These are phyloP conservation scores for Scaptomyza pallida DNA, from an alignment of 1,140 invertebrate species.

Conservation along the genomic window DNA sequence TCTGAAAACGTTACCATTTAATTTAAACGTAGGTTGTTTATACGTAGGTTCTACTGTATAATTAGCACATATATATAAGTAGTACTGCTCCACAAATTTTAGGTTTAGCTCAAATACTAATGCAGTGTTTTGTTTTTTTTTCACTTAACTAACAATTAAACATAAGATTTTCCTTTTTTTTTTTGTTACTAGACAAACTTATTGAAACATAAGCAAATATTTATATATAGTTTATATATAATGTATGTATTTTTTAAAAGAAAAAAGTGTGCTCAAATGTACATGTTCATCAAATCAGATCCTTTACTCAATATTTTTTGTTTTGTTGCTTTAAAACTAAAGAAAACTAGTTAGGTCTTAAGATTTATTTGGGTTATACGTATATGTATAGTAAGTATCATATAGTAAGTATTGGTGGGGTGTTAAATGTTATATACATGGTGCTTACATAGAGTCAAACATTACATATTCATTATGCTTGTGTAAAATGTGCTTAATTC, in stretches of 20 bases:
- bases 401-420: conserved; percentile 45
- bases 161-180: conserved; percentile 1
- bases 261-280: conserved; percentile 41
- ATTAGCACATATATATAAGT: conserved; percentile 38
- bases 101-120: conserved; percentile 47
- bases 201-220: conserved; percentile 43
- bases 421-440: conserved; percentile 54
- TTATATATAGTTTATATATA: not conserved
- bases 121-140: conserved; percentile 23
- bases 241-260: conserved; percentile 7
- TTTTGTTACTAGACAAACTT: conserved; percentile 23
- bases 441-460: conserved; percentile 51
- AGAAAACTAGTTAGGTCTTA: conserved; percentile 38
- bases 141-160: conserved; percentile 32
- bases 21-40: conserved; percentile 23
- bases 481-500: conserved; percentile 32
- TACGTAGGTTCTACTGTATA: conserved; percentile 44
- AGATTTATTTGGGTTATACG: not conserved
- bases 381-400: conserved; percentile 5
- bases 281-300: conserved; percentile 33
- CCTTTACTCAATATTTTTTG: conserved; percentile 22
- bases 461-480: conserved; percentile 15
- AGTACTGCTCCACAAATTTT: conserved; percentile 42
- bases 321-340: conserved; percentile 11
- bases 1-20: conserved; percentile 21